These are phyloP conservation scores for Camptogramma bilineatum DNA, from an alignment of 2,888 invertebrate genomes.

Conservation along the genomic window DNA sequence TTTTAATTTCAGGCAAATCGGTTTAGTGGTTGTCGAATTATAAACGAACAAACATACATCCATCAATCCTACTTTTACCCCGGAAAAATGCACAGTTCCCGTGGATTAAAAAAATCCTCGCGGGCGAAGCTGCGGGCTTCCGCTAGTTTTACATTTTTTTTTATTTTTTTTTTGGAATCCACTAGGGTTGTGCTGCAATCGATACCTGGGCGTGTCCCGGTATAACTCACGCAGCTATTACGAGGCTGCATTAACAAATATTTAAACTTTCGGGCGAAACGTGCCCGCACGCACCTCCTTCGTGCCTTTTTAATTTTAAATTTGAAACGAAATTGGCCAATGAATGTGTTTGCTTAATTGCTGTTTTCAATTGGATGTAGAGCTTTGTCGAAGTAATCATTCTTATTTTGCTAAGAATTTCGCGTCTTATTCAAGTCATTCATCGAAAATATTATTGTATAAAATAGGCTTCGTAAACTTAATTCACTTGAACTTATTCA, in stretches of 20 bases:
- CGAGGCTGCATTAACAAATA: constrained; percentile 72
- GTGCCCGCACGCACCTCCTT: constrained; percentile 50
- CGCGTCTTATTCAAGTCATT: neutral
- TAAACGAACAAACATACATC: no score
- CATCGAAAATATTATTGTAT: no score
- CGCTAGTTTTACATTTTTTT: no score
- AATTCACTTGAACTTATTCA: no score
- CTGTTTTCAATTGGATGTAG: constrained; percentile 27
- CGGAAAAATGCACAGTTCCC: no score
- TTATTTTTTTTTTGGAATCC: no score
- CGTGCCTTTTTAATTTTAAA: constrained; percentile 42
- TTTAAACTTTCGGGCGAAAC: constrained; percentile 68
- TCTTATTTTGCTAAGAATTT: neutral
- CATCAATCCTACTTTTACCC: no score
- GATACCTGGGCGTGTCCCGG: constrained; percentile 59
- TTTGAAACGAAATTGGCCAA: constrained; percentile 39
- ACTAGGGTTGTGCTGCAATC: constrained; percentile 42
- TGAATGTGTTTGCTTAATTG: constrained; percentile 41
- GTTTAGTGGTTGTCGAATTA: no score
- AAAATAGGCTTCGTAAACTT: no score
- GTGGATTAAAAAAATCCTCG: no score
- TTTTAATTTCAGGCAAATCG: no score
- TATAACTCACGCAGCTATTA: constrained; percentile 59
- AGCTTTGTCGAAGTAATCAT: constrained; percentile 12
- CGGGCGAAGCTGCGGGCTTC: no score